Conservation (phyloP, 2,797 vertebrate genomes). For the Rhinella marina region DNA sequence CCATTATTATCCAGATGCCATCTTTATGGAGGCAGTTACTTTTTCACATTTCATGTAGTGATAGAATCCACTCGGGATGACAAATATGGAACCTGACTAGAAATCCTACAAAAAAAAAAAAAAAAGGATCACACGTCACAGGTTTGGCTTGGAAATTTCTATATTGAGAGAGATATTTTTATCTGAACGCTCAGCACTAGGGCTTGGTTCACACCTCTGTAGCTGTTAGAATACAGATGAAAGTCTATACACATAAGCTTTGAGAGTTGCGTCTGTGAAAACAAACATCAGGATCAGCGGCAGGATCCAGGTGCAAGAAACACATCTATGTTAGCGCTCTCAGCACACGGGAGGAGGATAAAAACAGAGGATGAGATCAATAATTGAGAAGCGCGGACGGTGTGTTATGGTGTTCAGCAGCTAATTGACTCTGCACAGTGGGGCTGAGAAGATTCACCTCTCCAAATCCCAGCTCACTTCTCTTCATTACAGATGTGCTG, state of each 20-base stretch:
- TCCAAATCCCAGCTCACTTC: neutral
- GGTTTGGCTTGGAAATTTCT: too few species aligned
- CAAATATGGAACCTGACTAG: too few species aligned
- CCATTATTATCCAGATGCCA: too few species aligned
- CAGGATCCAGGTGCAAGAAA: neutral
- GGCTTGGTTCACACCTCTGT: neutral
- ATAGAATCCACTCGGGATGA: too few species aligned
- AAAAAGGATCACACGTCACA: too few species aligned
- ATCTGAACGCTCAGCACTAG: too few species aligned
- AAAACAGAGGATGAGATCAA: constrained; percentile 14
- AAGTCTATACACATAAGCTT: neutral
- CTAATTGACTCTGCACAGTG: constrained; percentile 38
- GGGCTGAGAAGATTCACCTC: neutral
- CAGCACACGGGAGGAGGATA: neutral
- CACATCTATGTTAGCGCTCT: neutral
- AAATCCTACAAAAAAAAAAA: too few species aligned
- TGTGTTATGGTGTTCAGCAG: constrained; percentile 14
- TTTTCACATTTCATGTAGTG: too few species aligned
- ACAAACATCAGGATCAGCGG: neutral
- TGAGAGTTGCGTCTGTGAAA: neutral
- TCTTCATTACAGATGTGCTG: constrained; percentile 29
- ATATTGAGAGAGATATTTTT: too few species aligned
- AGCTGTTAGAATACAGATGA: neutral
- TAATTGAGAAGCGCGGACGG: constrained; percentile 6
- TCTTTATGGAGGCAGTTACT: too few species aligned